Base-by-base conservation (phyloP, 2,113 vertebrate species). In the Eupsittula cactorum region DNA sequence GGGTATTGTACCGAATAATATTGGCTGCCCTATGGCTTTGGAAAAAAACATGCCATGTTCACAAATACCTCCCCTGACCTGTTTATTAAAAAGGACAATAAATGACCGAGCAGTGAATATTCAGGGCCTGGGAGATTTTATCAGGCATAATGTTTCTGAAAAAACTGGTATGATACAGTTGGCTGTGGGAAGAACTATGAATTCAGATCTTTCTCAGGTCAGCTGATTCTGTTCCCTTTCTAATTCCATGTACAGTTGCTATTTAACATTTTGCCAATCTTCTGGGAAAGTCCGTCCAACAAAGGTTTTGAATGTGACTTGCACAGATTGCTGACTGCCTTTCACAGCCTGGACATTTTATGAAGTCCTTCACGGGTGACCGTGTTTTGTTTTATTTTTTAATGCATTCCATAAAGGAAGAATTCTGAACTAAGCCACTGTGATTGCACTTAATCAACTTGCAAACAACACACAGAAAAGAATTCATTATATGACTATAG, bases 231-330 rank as follows among this genome's bases (percentile, higher is more conserved):
- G 68, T 95, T 97, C 92, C 64, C 75, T 97, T 97, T 94, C 90
- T 94, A 96, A 93, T 93, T 97, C 94, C 64, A 85, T 97, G 81
- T 97, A 96, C 92, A 97, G 92, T 97, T 97, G 95, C 95, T 95
- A 65, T 97, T 97, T 98, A 98, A 96, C 93, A 96, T 70, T 87
- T 91, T 97, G 94, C 92, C 95, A 97, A 35, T 92, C 94, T 97
- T 98, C 97, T 97, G 97, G 97, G 95, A 98, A 98, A 97, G 85
- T 97, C 95, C 90, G 86, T 95, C 84, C 95, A 94, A 97, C 93
- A 97, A 97, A 98, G 93, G 93, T 91, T 82, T 88, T 95, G 96
- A 97, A 98, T 16, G 82, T 97, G 97, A 97, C 97, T 97, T 98
- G 97, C 95, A 95, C 94, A 95, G 91, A 94, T 95, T 96, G 77